Percentiles rank a stretch among this genome's conserved stretches.
These are phyloP conservation scores for Andrena chrysosceles DNA, from an alignment of 2,888 invertebrate genomes.

Conservation along the genomic window DNA sequence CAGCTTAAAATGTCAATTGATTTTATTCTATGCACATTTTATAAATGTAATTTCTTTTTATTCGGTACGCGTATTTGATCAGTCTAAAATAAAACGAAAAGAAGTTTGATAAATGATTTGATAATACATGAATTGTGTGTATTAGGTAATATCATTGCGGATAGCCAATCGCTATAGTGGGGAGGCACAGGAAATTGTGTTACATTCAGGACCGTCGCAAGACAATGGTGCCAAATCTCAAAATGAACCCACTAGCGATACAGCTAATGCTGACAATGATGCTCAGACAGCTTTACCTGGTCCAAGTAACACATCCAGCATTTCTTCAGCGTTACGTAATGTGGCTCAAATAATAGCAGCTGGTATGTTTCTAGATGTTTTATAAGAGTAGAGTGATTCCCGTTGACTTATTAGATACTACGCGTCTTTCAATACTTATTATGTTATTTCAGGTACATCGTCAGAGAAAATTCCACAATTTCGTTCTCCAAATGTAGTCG, in stretches of 20 bases:
- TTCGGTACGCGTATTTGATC: not conserved
- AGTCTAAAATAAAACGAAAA: not conserved
- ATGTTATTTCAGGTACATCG: slow-evolving; percentile 76
- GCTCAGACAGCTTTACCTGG: slow-evolving; percentile 80
- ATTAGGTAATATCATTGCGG: slow-evolving; percentile 87
- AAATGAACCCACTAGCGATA: slow-evolving; percentile 76
- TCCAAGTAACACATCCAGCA: slow-evolving; percentile 81
- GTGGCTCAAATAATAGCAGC: slow-evolving; percentile 83
- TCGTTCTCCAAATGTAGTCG: slow-evolving; percentile 95
- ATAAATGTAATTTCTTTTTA: not conserved
- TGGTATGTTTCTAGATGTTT: slow-evolving; percentile 70
- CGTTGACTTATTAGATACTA: not conserved
- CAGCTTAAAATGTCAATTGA: not conserved
- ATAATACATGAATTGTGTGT: slow-evolving; percentile 13
- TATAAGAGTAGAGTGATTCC: not conserved
- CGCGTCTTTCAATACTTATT: slow-evolving; percentile 4
- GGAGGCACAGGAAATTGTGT: slow-evolving; percentile 90
- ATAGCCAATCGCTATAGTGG: slow-evolving; percentile 88
- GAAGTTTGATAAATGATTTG: not conserved
- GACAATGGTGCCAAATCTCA: slow-evolving; percentile 80
- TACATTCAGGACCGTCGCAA: slow-evolving; percentile 86
- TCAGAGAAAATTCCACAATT: slow-evolving; percentile 86
- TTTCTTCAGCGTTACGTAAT: slow-evolving; percentile 81
- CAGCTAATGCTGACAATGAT: slow-evolving; percentile 77
- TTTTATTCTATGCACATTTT: not conserved